Conservation (phyloP, 1,140 invertebrate genomes). For the Nasonia giraulti region DNA sequence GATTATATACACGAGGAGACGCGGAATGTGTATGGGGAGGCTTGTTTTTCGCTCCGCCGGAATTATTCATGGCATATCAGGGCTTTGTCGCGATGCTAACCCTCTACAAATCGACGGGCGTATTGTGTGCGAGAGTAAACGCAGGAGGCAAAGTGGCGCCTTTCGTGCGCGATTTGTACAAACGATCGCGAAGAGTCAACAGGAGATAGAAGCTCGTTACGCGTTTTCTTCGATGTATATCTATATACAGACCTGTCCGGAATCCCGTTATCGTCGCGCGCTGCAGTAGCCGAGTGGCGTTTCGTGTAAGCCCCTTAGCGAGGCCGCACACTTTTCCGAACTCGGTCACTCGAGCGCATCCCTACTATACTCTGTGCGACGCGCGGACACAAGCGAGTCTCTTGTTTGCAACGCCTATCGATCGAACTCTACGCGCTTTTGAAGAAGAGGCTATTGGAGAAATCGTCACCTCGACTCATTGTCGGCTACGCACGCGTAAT, state of each 20-base stretch:
- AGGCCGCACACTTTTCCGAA: constrained; percentile 39
- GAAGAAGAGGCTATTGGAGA: not conserved
- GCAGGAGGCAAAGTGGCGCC: no score
- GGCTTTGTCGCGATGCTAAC: not conserved
- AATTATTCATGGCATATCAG: not conserved
- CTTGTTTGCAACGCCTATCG: constrained; percentile 21
- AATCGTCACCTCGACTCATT: no score
- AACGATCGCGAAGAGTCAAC: not conserved
- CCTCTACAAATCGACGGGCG: no score
- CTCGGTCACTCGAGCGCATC: constrained; percentile 40
- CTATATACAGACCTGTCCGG: not conserved
- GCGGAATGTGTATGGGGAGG: no score
- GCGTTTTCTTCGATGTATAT: not conserved
- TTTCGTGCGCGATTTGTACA: no score
- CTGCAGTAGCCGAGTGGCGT: not conserved
- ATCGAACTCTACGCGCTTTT: not conserved
- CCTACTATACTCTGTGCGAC: not conserved
- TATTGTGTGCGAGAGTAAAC: no score
- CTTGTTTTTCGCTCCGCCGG: not conserved
- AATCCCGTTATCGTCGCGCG: no score
- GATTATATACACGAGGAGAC: not conserved
- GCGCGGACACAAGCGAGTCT: not conserved
- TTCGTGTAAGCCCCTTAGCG: constrained; percentile 45
- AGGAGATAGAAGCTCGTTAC: not conserved
- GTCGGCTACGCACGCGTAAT: no score